Evolutionary conservation across 2,888 invertebrate genomes (phyloP).

Genomic region (Allolobophora icterica): DNA sequence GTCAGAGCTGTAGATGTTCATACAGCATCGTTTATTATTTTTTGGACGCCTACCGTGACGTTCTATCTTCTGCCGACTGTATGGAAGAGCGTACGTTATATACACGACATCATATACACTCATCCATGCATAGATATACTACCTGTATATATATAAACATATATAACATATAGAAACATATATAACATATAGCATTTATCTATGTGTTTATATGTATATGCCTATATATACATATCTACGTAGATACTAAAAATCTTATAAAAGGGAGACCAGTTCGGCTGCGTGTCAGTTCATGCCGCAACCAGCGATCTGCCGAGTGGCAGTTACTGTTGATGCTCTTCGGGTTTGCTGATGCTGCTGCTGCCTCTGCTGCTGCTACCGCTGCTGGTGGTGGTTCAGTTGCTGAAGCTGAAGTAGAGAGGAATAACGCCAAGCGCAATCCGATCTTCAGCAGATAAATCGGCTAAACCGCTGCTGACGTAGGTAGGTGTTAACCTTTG

Average conservation of each 20-base stretch:
- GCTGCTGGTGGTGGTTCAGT: neutral
- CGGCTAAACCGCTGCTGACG: neutral
- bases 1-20: neutral
- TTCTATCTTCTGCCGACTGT: too few relatives aligned
- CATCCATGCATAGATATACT: neutral
- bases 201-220: neutral
- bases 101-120: neutral
- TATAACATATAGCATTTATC: neutral
- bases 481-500: neutral
- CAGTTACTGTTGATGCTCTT: neutral
- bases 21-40: neutral
- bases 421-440: neutral
- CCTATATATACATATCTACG: neutral
- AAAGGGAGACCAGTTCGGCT: neutral
- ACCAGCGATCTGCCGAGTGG: slow-evolving; percentile 11
- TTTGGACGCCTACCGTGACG: neutral
- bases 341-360: neutral
- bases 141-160: neutral
- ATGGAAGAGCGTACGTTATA: too few relatives aligned
- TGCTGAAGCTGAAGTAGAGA: slow-evolving; percentile 8
- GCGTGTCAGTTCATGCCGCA: neutral
- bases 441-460: slow-evolving; percentile 6
- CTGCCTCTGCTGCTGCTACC: neutral
- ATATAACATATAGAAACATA: neutral
- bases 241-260: neutral